These are phyloP conservation scores for Grapholita molesta DNA, from an alignment of 1,140 invertebrate genomes.

Conservation along the genomic window DNA sequence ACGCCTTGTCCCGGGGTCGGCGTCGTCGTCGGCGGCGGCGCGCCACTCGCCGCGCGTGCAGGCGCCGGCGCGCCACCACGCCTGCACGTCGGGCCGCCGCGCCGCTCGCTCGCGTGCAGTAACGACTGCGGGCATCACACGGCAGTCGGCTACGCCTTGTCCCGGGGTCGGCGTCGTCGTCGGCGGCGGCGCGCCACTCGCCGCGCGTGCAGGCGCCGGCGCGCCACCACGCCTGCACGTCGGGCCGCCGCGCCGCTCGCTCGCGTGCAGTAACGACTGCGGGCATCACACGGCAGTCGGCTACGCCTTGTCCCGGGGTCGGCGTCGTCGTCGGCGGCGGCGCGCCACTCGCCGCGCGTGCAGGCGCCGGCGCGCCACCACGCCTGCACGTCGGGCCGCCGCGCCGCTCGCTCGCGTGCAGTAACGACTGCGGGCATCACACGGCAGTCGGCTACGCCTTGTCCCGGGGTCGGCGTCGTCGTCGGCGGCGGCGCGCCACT, in stretches of 20 bases:
- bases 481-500: slow-evolving; percentile 47
- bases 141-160: no score
- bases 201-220: no score
- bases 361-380: slow-evolving; percentile 44
- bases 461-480: slow-evolving; percentile 20
- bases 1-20: slow-evolving; percentile 31
- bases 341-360: slow-evolving; percentile 15
- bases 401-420: slow-evolving; percentile 78
- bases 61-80: slow-evolving; percentile 90
- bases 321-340: no score
- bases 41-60: slow-evolving; percentile 57
- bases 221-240: no score
- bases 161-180: no score
- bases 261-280: no score
- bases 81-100: slow-evolving; percentile 91
- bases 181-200: neutral
- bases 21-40: slow-evolving; percentile 14
- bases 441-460: slow-evolving; percentile 23
- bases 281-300: no score
- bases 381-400: slow-evolving; percentile 81
- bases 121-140: no score
- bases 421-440: no score
- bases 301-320: neutral
- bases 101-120: no score
- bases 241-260: no score